These are phyloP conservation scores for Stichodactyla mertensii DNA, from an alignment of 64 coral and sea anemone genomes.

Conservation along the genomic window DNA sequence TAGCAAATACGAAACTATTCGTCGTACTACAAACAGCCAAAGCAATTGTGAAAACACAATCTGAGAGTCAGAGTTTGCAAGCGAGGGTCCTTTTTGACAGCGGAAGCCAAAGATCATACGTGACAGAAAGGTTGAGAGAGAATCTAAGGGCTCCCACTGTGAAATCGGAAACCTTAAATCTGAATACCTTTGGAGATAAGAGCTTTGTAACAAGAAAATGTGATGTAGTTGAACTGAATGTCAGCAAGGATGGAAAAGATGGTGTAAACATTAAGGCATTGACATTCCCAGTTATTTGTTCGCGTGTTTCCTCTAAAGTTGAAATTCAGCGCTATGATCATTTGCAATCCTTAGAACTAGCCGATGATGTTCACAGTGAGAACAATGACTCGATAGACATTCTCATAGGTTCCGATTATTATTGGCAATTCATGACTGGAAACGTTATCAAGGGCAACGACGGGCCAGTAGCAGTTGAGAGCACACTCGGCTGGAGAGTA, in stretches of 20 bases:
- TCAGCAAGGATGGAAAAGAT: constrained; percentile 28
- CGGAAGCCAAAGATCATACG: neutral
- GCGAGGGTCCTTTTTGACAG: neutral
- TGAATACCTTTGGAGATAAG: constrained; percentile 14
- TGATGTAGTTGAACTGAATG: neutral
- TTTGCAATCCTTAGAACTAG: neutral
- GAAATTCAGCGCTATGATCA: neutral
- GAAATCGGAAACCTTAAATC: neutral
- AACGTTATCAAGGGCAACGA: constrained; percentile 22
- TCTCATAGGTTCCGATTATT: constrained; percentile 40
- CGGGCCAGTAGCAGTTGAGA: constrained; percentile 19
- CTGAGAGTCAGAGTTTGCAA: neutral
- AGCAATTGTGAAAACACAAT: neutral
- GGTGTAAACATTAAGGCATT: constrained; percentile 17
- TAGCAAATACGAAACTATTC: neutral
- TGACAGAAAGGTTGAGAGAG: neutral
- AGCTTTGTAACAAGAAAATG: neutral
- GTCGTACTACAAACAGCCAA: neutral
- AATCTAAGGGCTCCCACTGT: neutral
- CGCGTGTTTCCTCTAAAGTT: neutral
- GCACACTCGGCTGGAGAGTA: constrained; percentile 36
- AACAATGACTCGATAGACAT: constrained; percentile 30
- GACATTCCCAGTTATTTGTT: neutral
- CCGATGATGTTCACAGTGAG: constrained; percentile 1
- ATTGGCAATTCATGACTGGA: constrained; percentile 11